Evolutionary conservation across 1,140 invertebrate genomes (phyloP).

Genomic region (Drosophila pachea): DNA sequence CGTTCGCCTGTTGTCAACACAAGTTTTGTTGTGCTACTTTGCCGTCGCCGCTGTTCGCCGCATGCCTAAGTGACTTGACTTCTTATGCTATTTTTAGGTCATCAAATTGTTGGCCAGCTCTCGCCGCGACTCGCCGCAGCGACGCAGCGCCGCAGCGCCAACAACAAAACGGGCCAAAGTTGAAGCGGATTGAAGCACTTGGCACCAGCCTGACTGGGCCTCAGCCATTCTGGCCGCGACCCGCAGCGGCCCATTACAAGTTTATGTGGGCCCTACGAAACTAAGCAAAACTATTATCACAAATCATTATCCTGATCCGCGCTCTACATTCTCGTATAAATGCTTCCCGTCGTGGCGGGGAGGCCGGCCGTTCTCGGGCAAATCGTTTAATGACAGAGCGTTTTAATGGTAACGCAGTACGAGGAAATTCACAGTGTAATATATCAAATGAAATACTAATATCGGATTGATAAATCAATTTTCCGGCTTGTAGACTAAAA

Average conservation of each 20-base stretch:
- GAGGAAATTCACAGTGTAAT: no score
- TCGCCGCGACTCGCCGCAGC: constrained; percentile 25
- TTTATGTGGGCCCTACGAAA: constrained; percentile 40
- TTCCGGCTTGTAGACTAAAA: no score
- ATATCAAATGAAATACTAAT: no score
- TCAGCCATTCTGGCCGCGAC: constrained; percentile 28
- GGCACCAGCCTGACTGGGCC: constrained; percentile 62
- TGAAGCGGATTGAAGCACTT: constrained; percentile 41
- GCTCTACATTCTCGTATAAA: constrained; percentile 35
- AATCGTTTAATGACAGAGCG: no score
- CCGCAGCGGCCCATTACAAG: constrained; percentile 8
- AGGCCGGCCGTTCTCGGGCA: no score
- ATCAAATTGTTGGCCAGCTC: constrained; percentile 57
- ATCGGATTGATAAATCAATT: no score
- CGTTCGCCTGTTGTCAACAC: constrained; percentile 67
- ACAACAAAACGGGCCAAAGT: constrained; percentile 9
- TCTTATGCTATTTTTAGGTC: constrained; percentile 72
- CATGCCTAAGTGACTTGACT: constrained; percentile 57
- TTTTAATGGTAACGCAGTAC: no score
- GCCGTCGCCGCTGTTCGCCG: constrained; percentile 40
- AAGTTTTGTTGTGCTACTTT: constrained; percentile 71
- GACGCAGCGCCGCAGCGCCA: constrained; percentile 1
- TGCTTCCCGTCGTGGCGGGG: constrained; percentile 10
- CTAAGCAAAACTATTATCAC: constrained; percentile 65
- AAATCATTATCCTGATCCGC: constrained; percentile 62